Conservation (phyloP, 2,888 invertebrate species). For the Lysandra bellargus region DNA sequence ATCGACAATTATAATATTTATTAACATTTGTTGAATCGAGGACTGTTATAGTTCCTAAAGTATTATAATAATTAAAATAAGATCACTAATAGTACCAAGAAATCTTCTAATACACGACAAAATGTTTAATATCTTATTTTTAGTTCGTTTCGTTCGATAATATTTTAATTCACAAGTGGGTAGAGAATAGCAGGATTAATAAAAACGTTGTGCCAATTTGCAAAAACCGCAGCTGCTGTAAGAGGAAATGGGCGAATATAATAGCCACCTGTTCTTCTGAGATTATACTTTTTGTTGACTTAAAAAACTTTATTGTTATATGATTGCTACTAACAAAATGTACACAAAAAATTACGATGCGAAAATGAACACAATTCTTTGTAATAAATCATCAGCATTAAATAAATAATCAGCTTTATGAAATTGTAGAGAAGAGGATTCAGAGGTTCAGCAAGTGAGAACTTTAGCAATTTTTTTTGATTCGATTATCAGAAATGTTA, state of each 20-base stretch:
- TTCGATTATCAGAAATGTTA: not conserved
- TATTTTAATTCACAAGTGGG: not conserved
- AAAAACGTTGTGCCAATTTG: slow-evolving; percentile 17
- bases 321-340: not conserved
- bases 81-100: too few relatives aligned
- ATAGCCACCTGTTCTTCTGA: slow-evolving; percentile 22
- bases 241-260: slow-evolving; percentile 25
- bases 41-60: too few relatives aligned
- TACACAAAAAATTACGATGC: not conserved
- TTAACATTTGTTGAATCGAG: too few relatives aligned
- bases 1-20: too few relatives aligned
- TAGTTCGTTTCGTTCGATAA: not conserved
- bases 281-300: not conserved
- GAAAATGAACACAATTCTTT: not conserved
- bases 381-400: not conserved
- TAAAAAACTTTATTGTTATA: slow-evolving; percentile 20
- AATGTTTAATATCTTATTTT: not conserved
- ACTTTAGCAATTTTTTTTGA: not conserved
- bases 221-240: slow-evolving; percentile 27
- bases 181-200: slow-evolving; percentile 2
- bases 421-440: not conserved
- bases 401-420: not conserved
- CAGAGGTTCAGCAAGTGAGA: not conserved
- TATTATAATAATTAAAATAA: too few relatives aligned
- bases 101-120: too few relatives aligned